Base-by-base conservation (phyloP, 2,797 vertebrate species). In the Corythornis leucogaster region DNA sequence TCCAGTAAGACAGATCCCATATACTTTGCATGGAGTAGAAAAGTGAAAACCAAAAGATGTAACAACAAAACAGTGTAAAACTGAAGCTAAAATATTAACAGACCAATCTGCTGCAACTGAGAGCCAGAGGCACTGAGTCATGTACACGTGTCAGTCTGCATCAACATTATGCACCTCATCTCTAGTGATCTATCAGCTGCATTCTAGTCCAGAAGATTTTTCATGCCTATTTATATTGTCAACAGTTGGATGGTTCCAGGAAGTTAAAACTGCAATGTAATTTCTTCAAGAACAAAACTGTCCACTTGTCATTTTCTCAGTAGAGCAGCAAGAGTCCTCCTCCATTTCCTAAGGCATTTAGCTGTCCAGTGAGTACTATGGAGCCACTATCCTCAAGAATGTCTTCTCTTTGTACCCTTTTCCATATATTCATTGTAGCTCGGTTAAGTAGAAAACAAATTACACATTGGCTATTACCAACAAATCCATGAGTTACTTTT, bases 101-200 rank as follows among this genome's bases (percentile, higher is more conserved):
- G 68, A 40, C 15, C 40, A 18, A 51, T 15, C 30, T 66, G 42
- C 33, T 64, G 57, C 66, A 51, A 43, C 20, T 24, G 46, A 79
- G 25, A 67, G 35, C 31, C 45, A 61, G 20, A 26, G 57, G 21
- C 53, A 31, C 40, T 2, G 19, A 45, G 15, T 38, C 58, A 9
- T 0, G 2, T 9, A 17, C 28, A 13, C 2, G 4, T 50, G 7
- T 64, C 58, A 28, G 18, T 25, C 80, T 17, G 59, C 25, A 80
- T 11, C 51, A 50, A 17, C 5, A 0, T n/a, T 42, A 31, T 2
- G 0, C 18, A 21, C 58, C 38, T 51, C 64, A 26, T 24, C 50
- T 30, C 30, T 6, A 46, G 42, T 9, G 21, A 69, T 42, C 59
- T 31, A 40, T 2, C 17, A 61, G 57, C 24, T n/a, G 13, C 62